Evolutionary conservation across 2,113 vertebrate species (phyloP).

Genomic region (Lampris megalopsis): DNA sequence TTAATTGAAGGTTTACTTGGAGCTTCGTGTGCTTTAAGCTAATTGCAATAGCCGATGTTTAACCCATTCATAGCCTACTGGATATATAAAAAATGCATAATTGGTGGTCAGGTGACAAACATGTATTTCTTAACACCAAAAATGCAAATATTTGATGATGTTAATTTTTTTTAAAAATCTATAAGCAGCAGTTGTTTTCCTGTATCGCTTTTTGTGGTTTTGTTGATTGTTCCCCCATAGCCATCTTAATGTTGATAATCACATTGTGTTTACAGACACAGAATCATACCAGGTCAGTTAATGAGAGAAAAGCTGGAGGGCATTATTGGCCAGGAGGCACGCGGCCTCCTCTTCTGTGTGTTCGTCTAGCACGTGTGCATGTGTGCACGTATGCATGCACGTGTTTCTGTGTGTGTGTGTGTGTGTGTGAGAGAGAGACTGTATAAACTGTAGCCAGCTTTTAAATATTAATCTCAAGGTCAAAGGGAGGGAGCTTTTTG

Average conservation of each 20-base stretch:
- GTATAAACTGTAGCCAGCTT: conserved; percentile 67
- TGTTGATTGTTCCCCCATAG: conserved; percentile 11
- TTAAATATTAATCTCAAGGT: conserved; percentile 86
- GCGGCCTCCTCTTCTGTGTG: conserved; percentile 32
- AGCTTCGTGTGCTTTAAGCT: not conserved
- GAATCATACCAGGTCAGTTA: conserved; percentile 53
- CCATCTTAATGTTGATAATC: conserved; percentile 23
- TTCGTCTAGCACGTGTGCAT: conserved; percentile 30
- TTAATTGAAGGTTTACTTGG: not conserved
- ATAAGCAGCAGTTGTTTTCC: not conserved
- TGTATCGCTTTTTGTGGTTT: not conserved
- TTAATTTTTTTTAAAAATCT: not conserved
- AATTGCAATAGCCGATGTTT: not conserved
- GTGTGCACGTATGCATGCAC: conserved; percentile 4
- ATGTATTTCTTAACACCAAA: not conserved
- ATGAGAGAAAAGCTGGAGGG: conserved; percentile 73
- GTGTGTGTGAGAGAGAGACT: conserved; percentile 3
- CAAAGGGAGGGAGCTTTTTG: conserved; percentile 81
- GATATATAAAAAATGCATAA: not conserved
- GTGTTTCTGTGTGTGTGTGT: conserved; percentile 4
- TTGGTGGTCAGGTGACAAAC: conserved; percentile 18
- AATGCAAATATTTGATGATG: not conserved
- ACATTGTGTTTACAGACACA: conserved; percentile 67
- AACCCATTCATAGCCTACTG: conserved; percentile 1
- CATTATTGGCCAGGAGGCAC: conserved; percentile 65